Percentiles rank a stretch among this genome's conserved stretches.
These are phyloP conservation scores for Limnodromus scolopaceus DNA, from an alignment of 2,797 vertebrate genomes.

Conservation along the genomic window DNA sequence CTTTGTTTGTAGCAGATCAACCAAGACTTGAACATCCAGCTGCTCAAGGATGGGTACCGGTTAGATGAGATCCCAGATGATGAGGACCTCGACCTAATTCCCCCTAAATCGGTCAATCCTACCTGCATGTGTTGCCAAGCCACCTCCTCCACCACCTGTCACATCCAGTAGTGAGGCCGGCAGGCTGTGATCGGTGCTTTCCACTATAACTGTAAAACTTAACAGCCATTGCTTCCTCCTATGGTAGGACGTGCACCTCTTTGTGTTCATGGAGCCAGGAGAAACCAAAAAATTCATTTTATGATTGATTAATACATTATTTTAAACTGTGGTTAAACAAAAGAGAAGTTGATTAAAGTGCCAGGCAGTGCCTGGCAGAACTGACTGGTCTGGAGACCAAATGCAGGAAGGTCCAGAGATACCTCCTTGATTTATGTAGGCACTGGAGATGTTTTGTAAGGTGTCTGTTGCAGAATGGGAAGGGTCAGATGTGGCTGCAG, in stretches of 20 bases:
- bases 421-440: background rate
- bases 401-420: background rate
- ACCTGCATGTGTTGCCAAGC: slow-evolving; percentile 98
- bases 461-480: background rate
- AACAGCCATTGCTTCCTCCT: slow-evolving; percentile 92
- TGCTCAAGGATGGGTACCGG: slow-evolving; percentile 94
- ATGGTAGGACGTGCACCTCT: slow-evolving; percentile 76
- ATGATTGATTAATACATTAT: background rate
- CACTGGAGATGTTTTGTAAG: background rate
- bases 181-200: background rate
- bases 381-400: background rate
- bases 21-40: slow-evolving; percentile 97
- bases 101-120: slow-evolving; percentile 93
- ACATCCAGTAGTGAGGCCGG: background rate
- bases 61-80: slow-evolving; percentile 96
- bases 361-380: background rate
- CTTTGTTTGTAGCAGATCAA: slow-evolving; percentile 91
- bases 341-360: background rate
- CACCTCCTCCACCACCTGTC: slow-evolving; percentile 76
- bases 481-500: background rate
- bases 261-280: background rate
- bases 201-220: slow-evolving; percentile 66
- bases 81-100: slow-evolving; percentile 95
- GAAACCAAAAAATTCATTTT: background rate
- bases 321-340: background rate